These are phyloP conservation scores for Calyptomena viridis DNA, from an alignment of 2,113 vertebrate genomes.

Conservation along the genomic window DNA sequence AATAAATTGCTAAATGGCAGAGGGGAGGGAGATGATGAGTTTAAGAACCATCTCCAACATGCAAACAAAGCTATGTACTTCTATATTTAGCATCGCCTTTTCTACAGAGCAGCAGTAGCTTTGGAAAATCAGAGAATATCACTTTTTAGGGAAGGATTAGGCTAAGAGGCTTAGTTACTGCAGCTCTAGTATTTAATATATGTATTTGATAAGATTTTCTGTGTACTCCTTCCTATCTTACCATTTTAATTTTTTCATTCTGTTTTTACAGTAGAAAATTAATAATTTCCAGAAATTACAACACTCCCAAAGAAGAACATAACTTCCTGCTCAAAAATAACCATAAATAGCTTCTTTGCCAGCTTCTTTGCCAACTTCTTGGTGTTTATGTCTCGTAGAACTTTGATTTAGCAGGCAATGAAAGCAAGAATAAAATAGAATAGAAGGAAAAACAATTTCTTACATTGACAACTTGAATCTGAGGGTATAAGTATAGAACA, in stretches of 20 bases:
- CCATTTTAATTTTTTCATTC: background rate
- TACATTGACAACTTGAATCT: background rate
- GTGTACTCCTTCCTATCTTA: background rate
- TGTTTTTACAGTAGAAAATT: background rate
- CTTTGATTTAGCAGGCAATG: background rate
- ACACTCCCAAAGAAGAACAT: background rate
- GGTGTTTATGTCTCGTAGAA: background rate
- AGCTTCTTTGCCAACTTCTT: background rate
- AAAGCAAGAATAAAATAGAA: background rate
- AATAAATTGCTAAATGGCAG: background rate
- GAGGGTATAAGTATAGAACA: background rate
- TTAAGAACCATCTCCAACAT: background rate
- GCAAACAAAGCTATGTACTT: background rate
- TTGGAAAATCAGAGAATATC: background rate
- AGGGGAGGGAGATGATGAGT: rapidly evolving
- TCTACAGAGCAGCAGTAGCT: background rate
- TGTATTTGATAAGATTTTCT: background rate
- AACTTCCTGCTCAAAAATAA: background rate
- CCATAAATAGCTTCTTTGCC: background rate
- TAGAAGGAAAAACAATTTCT: background rate
- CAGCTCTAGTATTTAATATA: background rate
- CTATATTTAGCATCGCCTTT: background rate
- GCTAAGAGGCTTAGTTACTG: background rate
- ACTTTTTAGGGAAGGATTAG: background rate
- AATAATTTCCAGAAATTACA: background rate